A percentile compares a stretch with the other conserved stretches of the same genome.
Conservation (phyloP, 2,113 vertebrate genomes). For the Lontra canadensis region DNA sequence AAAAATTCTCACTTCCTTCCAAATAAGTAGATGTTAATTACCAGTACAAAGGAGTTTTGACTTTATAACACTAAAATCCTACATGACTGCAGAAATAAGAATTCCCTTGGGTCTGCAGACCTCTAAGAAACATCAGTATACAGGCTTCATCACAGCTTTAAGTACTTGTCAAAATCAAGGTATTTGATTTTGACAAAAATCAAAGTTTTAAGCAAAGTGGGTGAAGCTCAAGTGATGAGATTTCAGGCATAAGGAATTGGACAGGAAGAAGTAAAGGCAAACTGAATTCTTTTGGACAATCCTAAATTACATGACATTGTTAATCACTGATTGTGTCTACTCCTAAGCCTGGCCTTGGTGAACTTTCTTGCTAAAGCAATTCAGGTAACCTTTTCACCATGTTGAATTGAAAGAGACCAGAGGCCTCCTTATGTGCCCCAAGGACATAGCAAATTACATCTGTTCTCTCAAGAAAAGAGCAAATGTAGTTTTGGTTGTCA, state of each 20-base stretch:
- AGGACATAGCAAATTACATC: background rate
- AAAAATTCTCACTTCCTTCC: background rate
- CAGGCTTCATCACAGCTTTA: background rate
- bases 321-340: background rate
- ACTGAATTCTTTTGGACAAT: background rate
- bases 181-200: background rate
- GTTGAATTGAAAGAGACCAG: background rate
- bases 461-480: background rate
- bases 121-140: background rate
- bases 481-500: background rate
- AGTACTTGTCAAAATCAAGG: background rate
- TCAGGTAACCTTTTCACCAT: background rate
- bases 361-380: background rate
- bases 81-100: background rate
- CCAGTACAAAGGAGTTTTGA: background rate
- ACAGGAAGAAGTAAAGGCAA: background rate
- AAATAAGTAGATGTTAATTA: background rate
- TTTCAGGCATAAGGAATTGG: background rate
- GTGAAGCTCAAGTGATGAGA: background rate
- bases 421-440: background rate
- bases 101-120: background rate
- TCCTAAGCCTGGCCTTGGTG: background rate
- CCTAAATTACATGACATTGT: background rate
- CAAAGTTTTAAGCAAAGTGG: background rate
- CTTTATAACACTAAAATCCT: conserved; percentile 3